Evolutionary conservation across 53 echinoderm and acorn worm genomes (phyloP).

Genomic region (Stichopus horrens): DNA sequence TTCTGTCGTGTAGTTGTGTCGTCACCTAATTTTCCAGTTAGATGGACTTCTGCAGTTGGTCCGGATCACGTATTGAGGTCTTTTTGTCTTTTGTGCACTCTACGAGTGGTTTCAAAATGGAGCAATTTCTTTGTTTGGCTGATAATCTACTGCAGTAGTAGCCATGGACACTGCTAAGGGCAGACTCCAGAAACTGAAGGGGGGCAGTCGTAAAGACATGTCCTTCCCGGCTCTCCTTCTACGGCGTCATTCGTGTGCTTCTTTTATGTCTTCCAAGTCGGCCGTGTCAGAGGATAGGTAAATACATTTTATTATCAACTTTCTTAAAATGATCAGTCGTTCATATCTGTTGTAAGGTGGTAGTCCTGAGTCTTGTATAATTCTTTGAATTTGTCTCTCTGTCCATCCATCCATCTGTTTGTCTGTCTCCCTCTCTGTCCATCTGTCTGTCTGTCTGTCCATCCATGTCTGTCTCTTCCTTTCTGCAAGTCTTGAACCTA

Average conservation of each 20-base stretch:
- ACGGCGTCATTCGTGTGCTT: constrained; percentile 43
- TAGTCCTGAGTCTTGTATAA: constrained; percentile 28
- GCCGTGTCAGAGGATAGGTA: constrained; percentile 31
- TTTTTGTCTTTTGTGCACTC: not conserved
- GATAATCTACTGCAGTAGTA: not conserved
- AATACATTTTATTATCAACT: not conserved
- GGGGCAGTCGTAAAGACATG: constrained; percentile 34
- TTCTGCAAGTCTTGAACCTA: too few relatives aligned
- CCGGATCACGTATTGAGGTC: not conserved
- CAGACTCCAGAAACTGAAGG: constrained; percentile 24
- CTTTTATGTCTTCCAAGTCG: constrained; percentile 49
- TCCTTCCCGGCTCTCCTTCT: constrained; percentile 37
- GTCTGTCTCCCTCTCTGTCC: not conserved
- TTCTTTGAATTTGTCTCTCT: constrained; percentile 35
- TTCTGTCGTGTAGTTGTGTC: too few relatives aligned
- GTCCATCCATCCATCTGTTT: not conserved
- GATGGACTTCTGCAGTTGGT: not conserved
- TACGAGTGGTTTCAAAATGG: not conserved
- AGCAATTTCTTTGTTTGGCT: not conserved
- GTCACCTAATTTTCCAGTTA: too few relatives aligned
- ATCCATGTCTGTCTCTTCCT: too few relatives aligned
- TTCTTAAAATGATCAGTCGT: not conserved
- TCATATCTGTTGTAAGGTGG: not conserved
- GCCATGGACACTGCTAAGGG: constrained; percentile 33
- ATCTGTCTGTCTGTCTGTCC: too few relatives aligned